Conservation (phyloP, 2,113 vertebrate genomes). For the Cryptoleucopteryx plumbea region DNA sequence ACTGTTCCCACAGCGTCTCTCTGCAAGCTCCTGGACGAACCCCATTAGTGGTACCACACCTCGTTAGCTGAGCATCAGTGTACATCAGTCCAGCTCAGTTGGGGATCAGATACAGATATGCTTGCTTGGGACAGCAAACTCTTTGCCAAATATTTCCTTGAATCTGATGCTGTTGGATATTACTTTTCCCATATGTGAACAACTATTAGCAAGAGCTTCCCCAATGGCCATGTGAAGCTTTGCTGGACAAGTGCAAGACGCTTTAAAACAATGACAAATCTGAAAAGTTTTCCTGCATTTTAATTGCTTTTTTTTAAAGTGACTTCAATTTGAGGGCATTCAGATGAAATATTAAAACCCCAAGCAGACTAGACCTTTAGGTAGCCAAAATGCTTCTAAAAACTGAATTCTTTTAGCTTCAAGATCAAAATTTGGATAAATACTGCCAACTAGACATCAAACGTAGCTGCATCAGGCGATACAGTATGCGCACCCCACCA, state of each 20-base stretch:
- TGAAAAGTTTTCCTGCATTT: not conserved
- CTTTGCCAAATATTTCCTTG: not conserved
- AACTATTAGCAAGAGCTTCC: not conserved
- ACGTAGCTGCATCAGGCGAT: accelerated
- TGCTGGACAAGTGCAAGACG: not conserved
- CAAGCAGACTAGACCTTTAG: not conserved
- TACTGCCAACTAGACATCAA: not conserved
- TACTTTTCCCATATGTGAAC: not conserved
- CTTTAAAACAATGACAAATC: not conserved
- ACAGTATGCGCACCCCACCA: accelerated
- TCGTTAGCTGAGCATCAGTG: not conserved
- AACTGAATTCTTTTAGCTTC: not conserved
- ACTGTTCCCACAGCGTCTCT: not conserved
- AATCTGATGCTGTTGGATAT: not conserved
- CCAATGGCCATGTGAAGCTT: accelerated
- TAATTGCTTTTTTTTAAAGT: not conserved
- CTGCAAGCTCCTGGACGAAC: not conserved
- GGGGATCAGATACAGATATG: not conserved
- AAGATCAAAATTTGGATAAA: not conserved
- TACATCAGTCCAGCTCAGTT: not conserved
- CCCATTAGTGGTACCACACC: not conserved
- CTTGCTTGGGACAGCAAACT: not conserved
- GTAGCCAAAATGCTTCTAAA: not conserved
- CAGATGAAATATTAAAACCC: not conserved
- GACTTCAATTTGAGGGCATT: not conserved